These are phyloP conservation scores for Zonotrichia albicollis DNA, from an alignment of 2,797 vertebrate species.

Conservation along the genomic window DNA sequence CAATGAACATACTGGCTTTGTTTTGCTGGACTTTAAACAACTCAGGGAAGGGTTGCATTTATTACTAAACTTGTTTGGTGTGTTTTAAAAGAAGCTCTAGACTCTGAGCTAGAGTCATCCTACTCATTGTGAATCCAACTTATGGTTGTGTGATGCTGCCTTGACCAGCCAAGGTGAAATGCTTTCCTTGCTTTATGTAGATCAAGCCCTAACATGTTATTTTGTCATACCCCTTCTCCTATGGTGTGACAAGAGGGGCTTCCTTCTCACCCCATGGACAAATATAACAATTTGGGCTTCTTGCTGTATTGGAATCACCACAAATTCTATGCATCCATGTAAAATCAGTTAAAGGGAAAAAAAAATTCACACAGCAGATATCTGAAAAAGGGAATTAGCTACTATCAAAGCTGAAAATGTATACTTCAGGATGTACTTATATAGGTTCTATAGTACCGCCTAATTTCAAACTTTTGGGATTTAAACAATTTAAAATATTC, in stretches of 20 bases:
- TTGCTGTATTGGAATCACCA: not conserved
- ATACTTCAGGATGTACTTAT: not conserved
- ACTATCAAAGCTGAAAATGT: not conserved
- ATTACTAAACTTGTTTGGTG: not conserved
- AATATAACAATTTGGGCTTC: not conserved
- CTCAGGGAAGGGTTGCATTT: not conserved
- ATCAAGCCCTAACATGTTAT: not conserved
- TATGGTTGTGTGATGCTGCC: rapidly evolving
- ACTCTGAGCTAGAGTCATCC: not conserved
- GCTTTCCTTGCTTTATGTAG: not conserved
- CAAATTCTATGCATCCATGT: not conserved
- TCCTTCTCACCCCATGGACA: rapidly evolving
- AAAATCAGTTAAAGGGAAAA: not conserved
- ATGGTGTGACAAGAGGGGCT: not conserved
- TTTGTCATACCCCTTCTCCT: not conserved
- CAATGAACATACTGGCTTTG: not conserved
- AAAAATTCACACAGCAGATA: not conserved
- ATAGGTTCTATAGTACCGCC: not conserved
- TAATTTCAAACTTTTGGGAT: not conserved
- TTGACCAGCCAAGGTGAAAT: not conserved
- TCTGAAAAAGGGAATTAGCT: not conserved
- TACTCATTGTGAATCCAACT: rapidly evolving
- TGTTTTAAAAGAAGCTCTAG: not conserved
- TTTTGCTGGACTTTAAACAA: not conserved
- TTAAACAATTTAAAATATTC: not conserved